Conservation (phyloP, 2,888 invertebrate species). For the Drosophila nr. perissopoda region DNA sequence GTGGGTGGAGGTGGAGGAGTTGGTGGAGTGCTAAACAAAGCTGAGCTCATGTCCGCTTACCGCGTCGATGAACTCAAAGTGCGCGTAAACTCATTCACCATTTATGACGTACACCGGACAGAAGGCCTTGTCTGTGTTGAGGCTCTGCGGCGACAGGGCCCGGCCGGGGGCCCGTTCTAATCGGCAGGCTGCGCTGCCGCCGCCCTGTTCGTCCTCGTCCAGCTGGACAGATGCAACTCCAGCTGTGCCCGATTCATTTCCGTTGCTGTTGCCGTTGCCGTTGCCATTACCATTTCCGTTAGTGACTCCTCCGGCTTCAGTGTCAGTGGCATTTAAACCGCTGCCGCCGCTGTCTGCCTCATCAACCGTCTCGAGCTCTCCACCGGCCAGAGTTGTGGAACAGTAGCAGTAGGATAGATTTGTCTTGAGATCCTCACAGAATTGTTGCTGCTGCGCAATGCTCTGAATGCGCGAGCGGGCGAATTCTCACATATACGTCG, state of each 20-base stretch:
- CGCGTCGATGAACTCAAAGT: conserved; percentile 83
- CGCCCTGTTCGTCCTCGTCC: conserved; percentile 50
- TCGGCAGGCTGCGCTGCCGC: conserved; percentile 56
- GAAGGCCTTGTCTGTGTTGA: conserved; percentile 77
- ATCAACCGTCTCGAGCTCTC: conserved; percentile 81
- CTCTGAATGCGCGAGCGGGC: conserved; percentile 84
- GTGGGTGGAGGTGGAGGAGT: conserved; percentile 28
- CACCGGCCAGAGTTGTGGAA: conserved; percentile 82
- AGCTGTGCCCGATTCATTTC: background rate
- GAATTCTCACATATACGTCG: conserved; percentile 91
- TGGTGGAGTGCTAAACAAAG: conserved; percentile 64
- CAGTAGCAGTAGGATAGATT: conserved; percentile 83
- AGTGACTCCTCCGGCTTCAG: conserved; percentile 4
- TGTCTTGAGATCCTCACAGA: conserved; percentile 83
- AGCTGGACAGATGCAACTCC: background rate
- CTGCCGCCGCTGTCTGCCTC: conserved; percentile 76
- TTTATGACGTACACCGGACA: conserved; percentile 83
- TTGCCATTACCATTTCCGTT: conserved; percentile 26
- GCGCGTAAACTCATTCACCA: conserved; percentile 84
- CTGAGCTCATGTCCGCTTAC: conserved; percentile 80
- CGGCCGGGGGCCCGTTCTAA: conserved; percentile 51
- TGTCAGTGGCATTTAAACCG: conserved; percentile 24
- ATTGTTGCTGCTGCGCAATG: conserved; percentile 84
- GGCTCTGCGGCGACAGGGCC: conserved; percentile 76
- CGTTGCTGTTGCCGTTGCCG: background rate